A percentile compares a stretch with the other conserved stretches of the same genome.
These are phyloP conservation scores for Xanthia togata DNA, from an alignment of 2,888 invertebrate species.

Conservation along the genomic window DNA sequence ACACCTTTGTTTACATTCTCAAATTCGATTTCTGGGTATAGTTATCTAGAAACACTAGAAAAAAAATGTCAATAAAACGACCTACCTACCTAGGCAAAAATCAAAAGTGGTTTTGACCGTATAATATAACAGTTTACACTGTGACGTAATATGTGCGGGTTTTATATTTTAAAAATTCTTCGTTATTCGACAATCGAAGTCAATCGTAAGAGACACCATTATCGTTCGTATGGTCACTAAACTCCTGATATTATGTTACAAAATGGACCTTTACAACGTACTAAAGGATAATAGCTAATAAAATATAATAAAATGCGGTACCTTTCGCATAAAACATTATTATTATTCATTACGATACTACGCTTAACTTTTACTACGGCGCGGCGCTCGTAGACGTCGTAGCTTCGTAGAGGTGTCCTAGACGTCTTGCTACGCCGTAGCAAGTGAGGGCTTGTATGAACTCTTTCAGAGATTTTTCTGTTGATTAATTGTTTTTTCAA, in stretches of 20 bases:
- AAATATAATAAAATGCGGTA: conserved; percentile 31
- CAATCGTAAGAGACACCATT: conserved; percentile 14
- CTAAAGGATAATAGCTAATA: conserved; percentile 52
- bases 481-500: neutral
- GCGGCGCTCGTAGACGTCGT: conserved; percentile 38
- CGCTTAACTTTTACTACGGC: conserved; percentile 47
- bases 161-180: neutral
- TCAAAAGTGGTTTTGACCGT: neutral
- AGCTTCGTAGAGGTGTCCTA: conserved; percentile 49
- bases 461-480: neutral
- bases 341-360: conserved; percentile 36
- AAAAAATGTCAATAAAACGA: neutral
- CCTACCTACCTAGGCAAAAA: neutral
- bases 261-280: conserved; percentile 35
- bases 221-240: conserved; percentile 39
- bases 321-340: conserved; percentile 35
- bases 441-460: neutral
- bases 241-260: conserved; percentile 32
- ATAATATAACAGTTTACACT: neutral
- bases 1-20: too few relatives aligned
- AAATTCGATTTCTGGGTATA: too few relatives aligned
- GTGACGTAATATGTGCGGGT: neutral
- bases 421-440: conserved; percentile 61
- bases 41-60: neutral
- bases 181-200: conserved; percentile 4